A percentile compares a stretch with the other conserved stretches of the same genome.
phyloP scores from a whole-genome alignment of 2,113 vertebrate species.

The Trogon surrucura region DNA sequence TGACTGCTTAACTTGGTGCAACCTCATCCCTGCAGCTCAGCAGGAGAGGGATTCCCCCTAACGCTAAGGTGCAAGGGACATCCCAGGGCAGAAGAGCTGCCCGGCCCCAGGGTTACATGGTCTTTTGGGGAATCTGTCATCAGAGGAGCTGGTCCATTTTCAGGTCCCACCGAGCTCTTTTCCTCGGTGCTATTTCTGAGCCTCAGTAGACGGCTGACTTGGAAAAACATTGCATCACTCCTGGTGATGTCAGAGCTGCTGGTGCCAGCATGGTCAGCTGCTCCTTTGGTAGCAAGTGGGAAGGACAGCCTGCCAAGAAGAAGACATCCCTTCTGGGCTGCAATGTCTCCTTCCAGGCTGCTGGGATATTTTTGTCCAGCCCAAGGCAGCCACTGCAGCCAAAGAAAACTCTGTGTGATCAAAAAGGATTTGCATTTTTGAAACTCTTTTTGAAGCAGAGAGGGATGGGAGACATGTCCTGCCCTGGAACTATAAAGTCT shows the following conservation, averaged over 20 bases:
- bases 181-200: background rate
- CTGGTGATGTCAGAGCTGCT: background rate
- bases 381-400: background rate
- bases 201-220: background rate
- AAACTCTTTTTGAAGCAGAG: background rate
- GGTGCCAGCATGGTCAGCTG: accelerated
- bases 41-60: background rate
- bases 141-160: background rate
- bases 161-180: background rate
- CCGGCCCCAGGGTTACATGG: accelerated
- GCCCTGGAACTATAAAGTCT: background rate
- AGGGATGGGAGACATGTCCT: background rate
- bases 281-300: background rate
- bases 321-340: background rate
- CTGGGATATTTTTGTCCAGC: background rate
- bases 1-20: background rate
- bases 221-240: accelerated
- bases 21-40: background rate
- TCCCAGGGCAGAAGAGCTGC: background rate
- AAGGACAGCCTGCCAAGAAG: background rate
- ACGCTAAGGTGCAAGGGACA: background rate
- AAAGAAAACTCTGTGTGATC: background rate
- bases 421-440: background rate
- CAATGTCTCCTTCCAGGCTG: background rate
- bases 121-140: background rate